Base-by-base conservation (phyloP, 2,113 vertebrate species). In the Pipa parva region DNA sequence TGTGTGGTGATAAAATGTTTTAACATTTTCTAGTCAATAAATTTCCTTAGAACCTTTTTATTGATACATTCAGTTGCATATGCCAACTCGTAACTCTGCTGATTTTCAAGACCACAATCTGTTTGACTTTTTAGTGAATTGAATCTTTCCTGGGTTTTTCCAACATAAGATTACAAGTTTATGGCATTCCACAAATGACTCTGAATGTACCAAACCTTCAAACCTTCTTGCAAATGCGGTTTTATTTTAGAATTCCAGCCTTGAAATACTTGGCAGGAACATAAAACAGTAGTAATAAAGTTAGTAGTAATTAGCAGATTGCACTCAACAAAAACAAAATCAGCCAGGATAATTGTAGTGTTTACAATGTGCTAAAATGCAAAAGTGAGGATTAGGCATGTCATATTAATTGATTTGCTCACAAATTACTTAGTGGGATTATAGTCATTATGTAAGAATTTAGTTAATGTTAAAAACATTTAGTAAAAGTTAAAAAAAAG, bases 261-360 rank as follows among this genome's bases (percentile, higher is more conserved):
- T 65, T 36, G 25, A 56, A 65, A 31, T 29, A 31, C 18, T 48
- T 65, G 63, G 55, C 52, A 48, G 51, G 28, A 24, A 21, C 52
- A 57, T 46, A 65, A 63, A 65, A 46, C 52, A 57, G 54, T 37
- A n/a, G 37, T 15, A 20, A 39, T 31, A 27, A 56, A 11, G 17
- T 31, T 48, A n/a, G 37, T 24, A 11, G 52, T 56, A 65, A 65
- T 65, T 65, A 65, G 27, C 25, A 22, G 39, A 45, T 31, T 39
- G 51, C 51, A 46, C 54, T 56, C 63, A 58, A 58, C 28, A 46
- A 46, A 56, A 37, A 17, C 17, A 48, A 37, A 57, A 65, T 24
- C 39, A n/a, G n/a, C 21, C n/a, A 17, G 17, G 28, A 26, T 57
- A 56, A 56, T 46, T 57, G 20, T 27, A 7, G 13, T 29, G 51